These are phyloP conservation scores for Pinna nobilis DNA, from an alignment of 1,140 invertebrate genomes.

Conservation along the genomic window DNA sequence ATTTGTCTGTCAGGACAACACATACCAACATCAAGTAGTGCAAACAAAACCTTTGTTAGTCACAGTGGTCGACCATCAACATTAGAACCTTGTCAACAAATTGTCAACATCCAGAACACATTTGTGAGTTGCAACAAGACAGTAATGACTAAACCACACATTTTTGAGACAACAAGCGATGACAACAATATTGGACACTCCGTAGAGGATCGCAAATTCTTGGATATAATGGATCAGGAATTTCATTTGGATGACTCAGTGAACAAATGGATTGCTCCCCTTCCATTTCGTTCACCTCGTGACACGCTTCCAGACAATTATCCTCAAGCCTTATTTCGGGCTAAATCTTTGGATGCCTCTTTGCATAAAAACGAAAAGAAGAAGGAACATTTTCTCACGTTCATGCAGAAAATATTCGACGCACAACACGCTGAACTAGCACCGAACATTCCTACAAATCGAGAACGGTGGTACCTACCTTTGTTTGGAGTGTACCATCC, in stretches of 20 bases:
- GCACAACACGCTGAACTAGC: constrained; percentile 31
- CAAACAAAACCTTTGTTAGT: constrained; percentile 17
- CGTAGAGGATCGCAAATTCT: constrained; percentile 33
- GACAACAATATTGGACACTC: constrained; percentile 36
- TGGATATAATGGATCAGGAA: constrained; percentile 34
- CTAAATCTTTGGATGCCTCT: constrained; percentile 11
- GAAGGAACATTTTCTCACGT: constrained; percentile 24
- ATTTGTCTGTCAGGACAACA: constrained; percentile 15
- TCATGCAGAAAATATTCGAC: constrained; percentile 38
- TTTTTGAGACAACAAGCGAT: constrained; percentile 17
- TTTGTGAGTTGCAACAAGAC: not conserved
- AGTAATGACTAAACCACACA: not conserved
- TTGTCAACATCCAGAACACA: constrained; percentile 1
- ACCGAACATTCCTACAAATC: constrained; percentile 7
- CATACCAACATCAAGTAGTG: not conserved
- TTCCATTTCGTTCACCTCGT: constrained; percentile 16
- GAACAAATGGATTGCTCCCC: constrained; percentile 34
- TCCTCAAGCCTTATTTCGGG: not conserved
- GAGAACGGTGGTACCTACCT: constrained; percentile 34
- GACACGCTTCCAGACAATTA: constrained; percentile 25
- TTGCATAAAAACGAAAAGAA: constrained; percentile 17
- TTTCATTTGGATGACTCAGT: constrained; percentile 5
- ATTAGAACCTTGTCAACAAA: constrained; percentile 27
- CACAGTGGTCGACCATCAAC: constrained; percentile 11
- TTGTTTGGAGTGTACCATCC: constrained; percentile 37